A percentile compares a stretch with the other conserved stretches of the same genome.
Conservation (phyloP, 2,797 vertebrate species). For the Pitangus sulphuratus region DNA sequence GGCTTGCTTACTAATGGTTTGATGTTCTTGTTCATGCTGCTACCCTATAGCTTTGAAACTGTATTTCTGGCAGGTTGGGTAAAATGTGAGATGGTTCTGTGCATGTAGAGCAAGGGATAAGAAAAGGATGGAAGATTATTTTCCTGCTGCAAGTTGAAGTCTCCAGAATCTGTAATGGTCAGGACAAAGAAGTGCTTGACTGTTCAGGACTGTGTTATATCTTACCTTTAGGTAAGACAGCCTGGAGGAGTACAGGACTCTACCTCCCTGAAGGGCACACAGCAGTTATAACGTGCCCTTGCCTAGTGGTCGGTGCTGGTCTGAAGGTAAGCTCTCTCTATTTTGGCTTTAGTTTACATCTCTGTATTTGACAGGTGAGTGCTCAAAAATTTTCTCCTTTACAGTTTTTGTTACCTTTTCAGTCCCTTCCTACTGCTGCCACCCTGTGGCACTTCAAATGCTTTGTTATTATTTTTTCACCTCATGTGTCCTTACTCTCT, state of each 20-base stretch:
- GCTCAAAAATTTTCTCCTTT: background rate
- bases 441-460: background rate
- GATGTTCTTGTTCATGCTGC: background rate
- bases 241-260: constrained; percentile 89
- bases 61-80: background rate
- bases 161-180: background rate
- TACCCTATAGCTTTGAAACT: background rate
- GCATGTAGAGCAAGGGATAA: background rate
- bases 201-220: background rate
- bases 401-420: background rate
- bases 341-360: background rate
- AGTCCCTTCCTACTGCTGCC: background rate
- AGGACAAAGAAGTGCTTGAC: background rate
- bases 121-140: background rate
- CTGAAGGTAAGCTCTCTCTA: constrained; percentile 76
- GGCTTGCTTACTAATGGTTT: background rate
- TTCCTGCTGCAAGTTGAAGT: background rate
- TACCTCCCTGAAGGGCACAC: constrained; percentile 86
- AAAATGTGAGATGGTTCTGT: background rate
- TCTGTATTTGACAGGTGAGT: background rate
- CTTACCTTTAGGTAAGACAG: constrained; percentile 61
- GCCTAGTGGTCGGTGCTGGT: constrained; percentile 71
- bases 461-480: background rate
- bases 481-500: background rate
- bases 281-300: constrained; percentile 80